Evolutionary conservation across 2,888 invertebrate species (phyloP).

Genomic region (Hermaeophaga mercurialis): DNA sequence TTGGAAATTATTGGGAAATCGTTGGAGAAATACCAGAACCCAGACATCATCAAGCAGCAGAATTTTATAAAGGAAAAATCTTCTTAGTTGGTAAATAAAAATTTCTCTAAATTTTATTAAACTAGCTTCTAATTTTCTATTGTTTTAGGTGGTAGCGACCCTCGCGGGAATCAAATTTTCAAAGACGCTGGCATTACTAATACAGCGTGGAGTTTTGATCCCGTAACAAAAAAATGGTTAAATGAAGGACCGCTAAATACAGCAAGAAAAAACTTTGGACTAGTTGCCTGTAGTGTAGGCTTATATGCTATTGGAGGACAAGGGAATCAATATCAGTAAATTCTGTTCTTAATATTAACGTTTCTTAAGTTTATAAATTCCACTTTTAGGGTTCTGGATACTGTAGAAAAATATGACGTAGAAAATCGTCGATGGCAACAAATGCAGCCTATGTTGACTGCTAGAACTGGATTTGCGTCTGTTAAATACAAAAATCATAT

Average conservation of each 20-base stretch:
- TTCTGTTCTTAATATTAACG: constrained; percentile 50
- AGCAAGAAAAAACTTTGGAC: constrained; percentile 71
- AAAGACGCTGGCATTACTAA: constrained; percentile 63
- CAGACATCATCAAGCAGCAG: constrained; percentile 71
- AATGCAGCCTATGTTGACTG: constrained; percentile 63
- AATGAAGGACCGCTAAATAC: constrained; percentile 65
- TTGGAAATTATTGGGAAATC: constrained; percentile 68
- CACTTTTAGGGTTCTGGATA: constrained; percentile 31
- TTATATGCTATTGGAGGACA: constrained; percentile 75
- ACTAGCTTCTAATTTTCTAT: background rate
- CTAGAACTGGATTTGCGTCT: constrained; percentile 67
- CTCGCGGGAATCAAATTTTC: constrained; percentile 61
- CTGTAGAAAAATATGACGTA: constrained; percentile 68
- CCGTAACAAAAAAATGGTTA: constrained; percentile 67
- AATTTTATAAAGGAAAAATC: constrained; percentile 67
- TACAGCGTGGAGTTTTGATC: constrained; percentile 74
- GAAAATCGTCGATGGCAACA: constrained; percentile 64
- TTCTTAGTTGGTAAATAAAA: constrained; percentile 66
- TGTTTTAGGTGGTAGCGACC: constrained; percentile 67
- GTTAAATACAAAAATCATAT: constrained; percentile 68
- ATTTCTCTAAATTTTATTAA: background rate
- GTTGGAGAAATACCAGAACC: constrained; percentile 73
- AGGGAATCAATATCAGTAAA: constrained; percentile 52
- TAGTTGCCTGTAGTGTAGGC: constrained; percentile 69
- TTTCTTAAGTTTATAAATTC: background rate